These are phyloP conservation scores for Pelvicachromis taeniatus DNA, from an alignment of 2,113 vertebrate species.

Conservation along the genomic window DNA sequence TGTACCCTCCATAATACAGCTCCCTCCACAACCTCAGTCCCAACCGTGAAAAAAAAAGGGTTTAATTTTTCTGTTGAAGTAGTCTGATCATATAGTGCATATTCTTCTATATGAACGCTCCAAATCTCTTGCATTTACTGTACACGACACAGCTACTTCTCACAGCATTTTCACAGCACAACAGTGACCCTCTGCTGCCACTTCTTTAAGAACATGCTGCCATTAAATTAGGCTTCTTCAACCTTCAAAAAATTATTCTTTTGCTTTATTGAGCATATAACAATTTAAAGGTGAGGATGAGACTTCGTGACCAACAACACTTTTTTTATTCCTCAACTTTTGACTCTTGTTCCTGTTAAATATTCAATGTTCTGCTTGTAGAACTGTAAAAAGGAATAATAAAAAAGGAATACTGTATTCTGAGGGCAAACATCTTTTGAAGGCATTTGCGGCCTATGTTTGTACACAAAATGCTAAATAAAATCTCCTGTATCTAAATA, in stretches of 20 bases:
- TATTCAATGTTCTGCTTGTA: conserved; percentile 66
- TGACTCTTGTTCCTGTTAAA: conserved; percentile 48
- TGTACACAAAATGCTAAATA: conserved; percentile 79
- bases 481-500: conserved; percentile 74
- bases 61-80: conserved; percentile 29
- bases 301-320: conserved; percentile 39
- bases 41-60: not conserved
- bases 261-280: conserved; percentile 18
- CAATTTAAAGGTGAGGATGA: conserved; percentile 13
- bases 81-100: conserved; percentile 38
- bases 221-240: conserved; percentile 2
- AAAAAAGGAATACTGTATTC: conserved; percentile 63
- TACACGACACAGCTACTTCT: conserved; percentile 14
- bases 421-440: conserved; percentile 68
- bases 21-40: conserved; percentile 18
- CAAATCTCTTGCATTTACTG: conserved; percentile 29
- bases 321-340: conserved; percentile 46
- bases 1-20: conserved; percentile 38
- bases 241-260: conserved; percentile 20
- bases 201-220: not conserved
- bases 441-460: conserved; percentile 75
- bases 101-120: conserved; percentile 50
- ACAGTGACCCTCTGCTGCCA: conserved; percentile 1
- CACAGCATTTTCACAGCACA: conserved; percentile 6
- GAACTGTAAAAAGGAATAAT: conserved; percentile 60